These are phyloP conservation scores for Creontiades dilutus DNA, from an alignment of 2,888 invertebrate species.

Conservation along the genomic window DNA sequence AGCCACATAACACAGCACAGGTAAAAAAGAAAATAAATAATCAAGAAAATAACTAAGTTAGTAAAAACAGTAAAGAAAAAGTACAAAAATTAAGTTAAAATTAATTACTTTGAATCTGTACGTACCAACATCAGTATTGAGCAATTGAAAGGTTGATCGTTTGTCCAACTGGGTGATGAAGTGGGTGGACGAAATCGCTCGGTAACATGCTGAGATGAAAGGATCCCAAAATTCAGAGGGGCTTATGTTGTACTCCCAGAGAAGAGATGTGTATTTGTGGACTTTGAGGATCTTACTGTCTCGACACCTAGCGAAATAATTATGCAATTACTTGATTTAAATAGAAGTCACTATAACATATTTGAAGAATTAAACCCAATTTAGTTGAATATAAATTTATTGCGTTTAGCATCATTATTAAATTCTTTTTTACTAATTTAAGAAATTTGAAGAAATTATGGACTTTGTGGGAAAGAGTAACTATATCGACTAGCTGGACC, in stretches of 20 bases:
- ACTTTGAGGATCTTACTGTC: slow-evolving; percentile 27
- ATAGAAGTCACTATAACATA: background rate
- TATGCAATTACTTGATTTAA: background rate
- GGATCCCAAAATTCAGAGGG: slow-evolving; percentile 60
- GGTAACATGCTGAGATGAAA: slow-evolving; percentile 50
- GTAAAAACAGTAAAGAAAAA: no score
- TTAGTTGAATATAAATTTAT: no score
- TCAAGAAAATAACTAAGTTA: no score
- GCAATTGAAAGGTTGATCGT: slow-evolving; percentile 11
- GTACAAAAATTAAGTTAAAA: no score
- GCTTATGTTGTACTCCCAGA: slow-evolving; percentile 27
- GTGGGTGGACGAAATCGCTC: slow-evolving; percentile 64
- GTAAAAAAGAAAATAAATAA: no score
- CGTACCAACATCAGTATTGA: background rate
- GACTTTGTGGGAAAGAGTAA: no score
- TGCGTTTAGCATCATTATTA: no score
- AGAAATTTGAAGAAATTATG: no score
- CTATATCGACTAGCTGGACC: no score
- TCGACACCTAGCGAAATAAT: background rate
- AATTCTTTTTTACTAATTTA: no score
- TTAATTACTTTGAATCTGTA: background rate
- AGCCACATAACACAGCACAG: no score
- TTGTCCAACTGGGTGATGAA: slow-evolving; percentile 65
- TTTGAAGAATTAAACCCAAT: no score
- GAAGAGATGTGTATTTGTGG: slow-evolving; percentile 6